A percentile compares a stretch with the other conserved stretches of the same genome.
Evolutionary conservation across 2,113 vertebrate species (phyloP).

Genomic region (Sylvia atricapilla): DNA sequence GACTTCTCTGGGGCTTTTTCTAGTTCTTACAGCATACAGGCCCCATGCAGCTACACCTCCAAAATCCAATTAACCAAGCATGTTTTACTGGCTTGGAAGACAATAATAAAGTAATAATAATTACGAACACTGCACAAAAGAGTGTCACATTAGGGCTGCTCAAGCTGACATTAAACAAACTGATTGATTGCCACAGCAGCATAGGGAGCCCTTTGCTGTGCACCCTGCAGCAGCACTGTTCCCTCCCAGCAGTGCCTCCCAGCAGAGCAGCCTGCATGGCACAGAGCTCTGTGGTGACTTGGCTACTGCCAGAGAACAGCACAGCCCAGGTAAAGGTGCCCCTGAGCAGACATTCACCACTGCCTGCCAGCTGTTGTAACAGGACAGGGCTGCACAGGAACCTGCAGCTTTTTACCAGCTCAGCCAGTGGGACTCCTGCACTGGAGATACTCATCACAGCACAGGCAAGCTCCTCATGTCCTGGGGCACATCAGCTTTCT

Average conservation of each 20-base stretch:
- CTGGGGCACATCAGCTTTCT: neutral
- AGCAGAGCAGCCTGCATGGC: neutral
- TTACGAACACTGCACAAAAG: neutral
- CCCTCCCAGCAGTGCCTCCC: neutral
- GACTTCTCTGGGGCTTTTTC: neutral
- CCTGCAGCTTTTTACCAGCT: neutral
- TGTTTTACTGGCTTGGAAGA: neutral
- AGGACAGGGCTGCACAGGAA: neutral
- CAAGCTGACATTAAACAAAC: neutral
- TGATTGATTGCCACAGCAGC: neutral
- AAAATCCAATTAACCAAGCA: neutral
- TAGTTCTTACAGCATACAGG: neutral
- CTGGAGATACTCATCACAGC: neutral
- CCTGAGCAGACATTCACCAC: neutral
- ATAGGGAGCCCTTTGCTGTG: fast-evolving
- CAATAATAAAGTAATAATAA: neutral
- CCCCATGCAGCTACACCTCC: neutral
- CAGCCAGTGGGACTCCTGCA: neutral
- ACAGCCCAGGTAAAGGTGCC: neutral
- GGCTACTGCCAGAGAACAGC: neutral
- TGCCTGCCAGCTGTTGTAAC: neutral
- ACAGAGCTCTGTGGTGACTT: neutral
- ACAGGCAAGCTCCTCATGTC: neutral
- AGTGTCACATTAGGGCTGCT: neutral
- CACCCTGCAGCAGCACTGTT: neutral